Base-by-base conservation (phyloP, 2,113 vertebrate genomes). In the Sapayoa aenigma region DNA sequence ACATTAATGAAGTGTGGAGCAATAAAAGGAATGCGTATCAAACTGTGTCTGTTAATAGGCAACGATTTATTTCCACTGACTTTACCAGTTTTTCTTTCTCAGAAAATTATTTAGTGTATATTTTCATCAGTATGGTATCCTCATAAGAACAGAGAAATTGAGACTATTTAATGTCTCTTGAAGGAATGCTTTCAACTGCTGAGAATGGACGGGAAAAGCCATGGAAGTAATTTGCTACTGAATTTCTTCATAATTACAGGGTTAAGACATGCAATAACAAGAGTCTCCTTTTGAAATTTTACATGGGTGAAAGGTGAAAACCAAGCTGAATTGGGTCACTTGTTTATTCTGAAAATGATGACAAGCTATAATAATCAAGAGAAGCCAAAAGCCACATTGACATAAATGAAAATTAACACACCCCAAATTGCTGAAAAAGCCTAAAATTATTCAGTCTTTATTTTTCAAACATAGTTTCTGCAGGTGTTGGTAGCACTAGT, bases 141-240 rank as follows among this genome's bases (percentile, higher is more conserved):
- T 92, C 76, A 93, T 41, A 96, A 96, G 88, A 89, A 72, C 49
- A 69, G 65, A 68, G 25, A 95, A 96, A 95, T 76, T 91, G 78
- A 94, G 90, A 69, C 73, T 69, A 89, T 93, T 93, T 94, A 89
- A 92, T 89, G 90, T 81, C 90, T 87, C 83, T 69, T 91, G 84
- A 84, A 96, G 59, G 95, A 96, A 96, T 97, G 94, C 94, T 97
- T 96, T 97, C 73, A 96, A 96, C 95, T 96, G 56, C 83, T 76
- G 86, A 90, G 73, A 96, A 96, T 93, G 55, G 69, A 93, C 90
- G 92, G 80, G 53, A 75, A 95, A 96, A 97, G 73, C 92, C 88
- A 93, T 95, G 90, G 85, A 95, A 97, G 95, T 93, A 97, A 96
- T 97, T 97, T 96, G 95, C 94, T 95, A 96, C 96, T 95, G 95